These are phyloP conservation scores for Myotis pilosus DNA, from an alignment of 2,797 vertebrate genomes.

Conservation along the genomic window DNA sequence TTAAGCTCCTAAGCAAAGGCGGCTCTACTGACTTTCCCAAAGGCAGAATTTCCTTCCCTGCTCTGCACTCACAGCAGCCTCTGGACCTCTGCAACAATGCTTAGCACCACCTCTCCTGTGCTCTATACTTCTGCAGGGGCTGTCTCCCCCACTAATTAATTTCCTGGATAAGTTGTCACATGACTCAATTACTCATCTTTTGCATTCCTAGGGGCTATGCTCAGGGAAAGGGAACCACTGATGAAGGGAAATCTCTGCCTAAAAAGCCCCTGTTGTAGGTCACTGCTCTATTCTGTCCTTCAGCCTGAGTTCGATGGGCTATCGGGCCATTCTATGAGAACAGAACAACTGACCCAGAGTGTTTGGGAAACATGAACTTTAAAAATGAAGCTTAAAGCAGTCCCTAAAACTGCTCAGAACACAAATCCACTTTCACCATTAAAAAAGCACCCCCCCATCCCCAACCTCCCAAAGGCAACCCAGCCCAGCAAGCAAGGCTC, in stretches of 20 bases:
- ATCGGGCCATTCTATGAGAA: not conserved
- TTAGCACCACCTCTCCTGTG: not conserved
- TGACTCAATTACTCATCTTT: not conserved
- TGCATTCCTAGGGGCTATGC: not conserved
- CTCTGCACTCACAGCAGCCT: not conserved
- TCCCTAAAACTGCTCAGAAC: conserved; percentile 8
- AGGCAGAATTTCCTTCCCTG: not conserved
- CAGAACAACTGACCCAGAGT: not conserved
- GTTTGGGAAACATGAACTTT: not conserved
- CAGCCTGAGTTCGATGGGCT: not conserved
- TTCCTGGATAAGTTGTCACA: not conserved
- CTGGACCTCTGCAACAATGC: not conserved
- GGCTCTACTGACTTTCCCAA: not conserved
- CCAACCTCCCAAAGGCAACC: too few species aligned
- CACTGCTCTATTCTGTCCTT: not conserved
- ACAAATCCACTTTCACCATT: not conserved
- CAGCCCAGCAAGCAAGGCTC: too few species aligned
- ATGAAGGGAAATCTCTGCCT: conserved; percentile 28
- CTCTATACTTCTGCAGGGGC: not conserved
- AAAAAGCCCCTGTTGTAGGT: not conserved
- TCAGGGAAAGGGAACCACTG: not conserved
- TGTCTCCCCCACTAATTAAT: not conserved
- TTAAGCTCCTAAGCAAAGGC: not conserved
- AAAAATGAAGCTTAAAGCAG: not conserved
- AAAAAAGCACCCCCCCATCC: not conserved